Percentiles rank a stretch among this genome's conserved stretches.
phyloP scores from a whole-genome alignment of 2,113 vertebrate genomes.

The Chloropsis hardwickii region DNA sequence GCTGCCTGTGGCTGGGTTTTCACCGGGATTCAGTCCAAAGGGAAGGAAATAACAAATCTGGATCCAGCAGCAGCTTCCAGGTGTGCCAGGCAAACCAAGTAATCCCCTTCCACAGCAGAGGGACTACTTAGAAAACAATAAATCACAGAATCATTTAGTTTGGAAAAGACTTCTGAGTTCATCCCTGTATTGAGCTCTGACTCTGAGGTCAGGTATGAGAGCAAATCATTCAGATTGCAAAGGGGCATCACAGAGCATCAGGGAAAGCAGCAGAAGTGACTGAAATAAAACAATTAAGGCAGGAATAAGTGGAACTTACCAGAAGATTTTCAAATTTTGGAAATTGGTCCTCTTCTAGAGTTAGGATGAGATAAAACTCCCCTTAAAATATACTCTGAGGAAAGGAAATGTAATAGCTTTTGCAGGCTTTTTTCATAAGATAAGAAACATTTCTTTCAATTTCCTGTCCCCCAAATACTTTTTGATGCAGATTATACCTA shows the following conservation, averaged over 20 bases:
- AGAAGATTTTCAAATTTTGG: background rate
- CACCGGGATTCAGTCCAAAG: background rate
- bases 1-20: background rate
- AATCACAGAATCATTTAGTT: rapidly evolving
- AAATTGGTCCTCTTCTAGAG: background rate
- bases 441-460: background rate
- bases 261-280: background rate
- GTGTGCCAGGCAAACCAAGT: background rate
- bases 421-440: too few species aligned
- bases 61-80: background rate
- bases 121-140: background rate
- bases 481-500: background rate
- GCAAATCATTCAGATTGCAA: background rate
- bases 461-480: background rate
- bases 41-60: background rate
- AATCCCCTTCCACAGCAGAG: background rate
- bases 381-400: background rate
- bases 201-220: background rate
- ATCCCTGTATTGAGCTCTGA: background rate
- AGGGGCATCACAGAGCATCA: background rate
- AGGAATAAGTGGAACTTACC: rapidly evolving
- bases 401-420: rapidly evolving
- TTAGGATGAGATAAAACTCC: background rate
- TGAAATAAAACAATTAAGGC: background rate
- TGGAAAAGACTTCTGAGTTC: background rate